These are phyloP conservation scores for Microctonus brassicae DNA, from an alignment of 2,888 invertebrate species.

Conservation along the genomic window DNA sequence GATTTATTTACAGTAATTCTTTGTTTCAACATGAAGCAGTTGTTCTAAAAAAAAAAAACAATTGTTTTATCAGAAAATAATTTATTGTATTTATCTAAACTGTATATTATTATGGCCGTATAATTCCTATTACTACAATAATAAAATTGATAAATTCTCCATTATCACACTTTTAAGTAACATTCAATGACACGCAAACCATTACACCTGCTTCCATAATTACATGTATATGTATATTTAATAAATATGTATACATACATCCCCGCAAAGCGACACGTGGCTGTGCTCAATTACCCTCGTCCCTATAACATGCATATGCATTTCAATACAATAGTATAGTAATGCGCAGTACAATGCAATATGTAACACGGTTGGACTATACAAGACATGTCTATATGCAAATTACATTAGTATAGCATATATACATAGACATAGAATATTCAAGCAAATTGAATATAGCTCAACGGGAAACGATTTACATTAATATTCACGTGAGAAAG, in stretches of 20 bases:
- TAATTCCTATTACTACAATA: not conserved
- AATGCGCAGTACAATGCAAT: slow-evolving; percentile 31
- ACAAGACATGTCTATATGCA: slow-evolving; percentile 28
- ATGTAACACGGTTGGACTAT: slow-evolving; percentile 25
- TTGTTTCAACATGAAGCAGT: not conserved
- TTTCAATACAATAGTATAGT: not conserved
- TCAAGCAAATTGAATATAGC: too few relatives aligned
- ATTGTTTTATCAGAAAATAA: too few relatives aligned
- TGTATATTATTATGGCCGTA: not conserved
- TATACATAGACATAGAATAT: too few relatives aligned
- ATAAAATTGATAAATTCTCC: not conserved
- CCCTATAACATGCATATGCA: not conserved
- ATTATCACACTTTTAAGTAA: not conserved
- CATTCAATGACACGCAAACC: not conserved
- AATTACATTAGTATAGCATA: slow-evolving; percentile 13
- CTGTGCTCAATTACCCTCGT: slow-evolving; percentile 13
- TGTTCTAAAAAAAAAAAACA: not conserved
- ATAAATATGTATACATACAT: not conserved
- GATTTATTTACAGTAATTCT: not conserved
- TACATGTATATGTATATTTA: too few relatives aligned
- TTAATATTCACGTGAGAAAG: too few relatives aligned
- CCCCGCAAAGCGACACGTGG: slow-evolving; percentile 4
- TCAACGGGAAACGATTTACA: too few relatives aligned
- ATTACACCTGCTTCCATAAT: slow-evolving; percentile 6
- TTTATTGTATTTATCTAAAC: too few relatives aligned